Evolutionary conservation across 2,113 vertebrate genomes (phyloP).

Genomic region (Colaptes auratus): DNA sequence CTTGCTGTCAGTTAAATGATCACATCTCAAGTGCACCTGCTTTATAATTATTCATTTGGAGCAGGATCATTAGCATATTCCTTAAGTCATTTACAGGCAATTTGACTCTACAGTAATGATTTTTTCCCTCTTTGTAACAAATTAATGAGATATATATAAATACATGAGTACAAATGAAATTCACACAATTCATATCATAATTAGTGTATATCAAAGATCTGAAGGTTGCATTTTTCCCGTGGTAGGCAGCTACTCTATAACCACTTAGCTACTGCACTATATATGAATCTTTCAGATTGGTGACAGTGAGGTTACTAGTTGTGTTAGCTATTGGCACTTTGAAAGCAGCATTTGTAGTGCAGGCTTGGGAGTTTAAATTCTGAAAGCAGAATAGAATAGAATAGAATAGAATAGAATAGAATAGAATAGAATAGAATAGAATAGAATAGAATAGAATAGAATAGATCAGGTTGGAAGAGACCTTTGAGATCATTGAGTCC

Average conservation of each 20-base stretch:
- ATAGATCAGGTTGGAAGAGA: too few relatives aligned
- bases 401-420: too few relatives aligned
- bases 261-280: not conserved
- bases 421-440: too few relatives aligned
- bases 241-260: not conserved
- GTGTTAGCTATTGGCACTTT: not conserved
- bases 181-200: constrained; percentile 60
- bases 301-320: not conserved
- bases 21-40: constrained; percentile 80
- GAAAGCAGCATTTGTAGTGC: not conserved
- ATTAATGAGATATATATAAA: constrained; percentile 76
- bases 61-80: constrained; percentile 78
- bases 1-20: constrained; percentile 81
- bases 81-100: constrained; percentile 80
- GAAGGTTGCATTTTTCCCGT: not conserved
- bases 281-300: not conserved
- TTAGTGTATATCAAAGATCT: constrained; percentile 43
- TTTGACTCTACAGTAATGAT: constrained; percentile 76
- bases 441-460: too few relatives aligned
- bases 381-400: not conserved
- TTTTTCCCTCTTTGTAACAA: constrained; percentile 74
- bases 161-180: constrained; percentile 50
- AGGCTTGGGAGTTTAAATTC: not conserved
- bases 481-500: too few relatives aligned
- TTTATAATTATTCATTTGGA: constrained; percentile 82